These are phyloP conservation scores for Junonia oenone DNA, from an alignment of 2,888 invertebrate species.

Conservation along the genomic window DNA sequence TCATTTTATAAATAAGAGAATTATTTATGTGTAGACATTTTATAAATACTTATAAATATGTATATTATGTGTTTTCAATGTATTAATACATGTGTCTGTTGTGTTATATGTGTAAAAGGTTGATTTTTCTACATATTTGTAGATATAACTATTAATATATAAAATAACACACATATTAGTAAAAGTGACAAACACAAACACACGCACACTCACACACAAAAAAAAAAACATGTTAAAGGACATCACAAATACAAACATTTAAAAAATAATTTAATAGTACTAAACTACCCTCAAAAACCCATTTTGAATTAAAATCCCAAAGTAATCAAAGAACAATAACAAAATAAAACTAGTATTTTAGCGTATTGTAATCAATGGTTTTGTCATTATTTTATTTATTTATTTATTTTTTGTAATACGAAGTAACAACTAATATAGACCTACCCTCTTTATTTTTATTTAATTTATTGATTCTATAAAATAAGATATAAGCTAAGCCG, in stretches of 20 bases:
- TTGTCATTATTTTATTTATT: too few species aligned
- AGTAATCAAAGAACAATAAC: neutral
- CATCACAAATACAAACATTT: conserved; percentile 19
- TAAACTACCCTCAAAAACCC: neutral
- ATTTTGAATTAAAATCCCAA: neutral
- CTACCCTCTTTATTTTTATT: neutral
- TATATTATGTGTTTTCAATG: neutral
- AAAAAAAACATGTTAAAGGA: conserved; percentile 15
- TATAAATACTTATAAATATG: neutral
- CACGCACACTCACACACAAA: conserved; percentile 14
- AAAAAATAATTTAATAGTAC: too few species aligned
- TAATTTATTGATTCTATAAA: neutral
- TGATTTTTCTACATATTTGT: neutral
- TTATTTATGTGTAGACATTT: neutral
- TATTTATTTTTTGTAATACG: too few species aligned
- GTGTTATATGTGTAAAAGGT: neutral
- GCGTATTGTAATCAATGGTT: too few species aligned
- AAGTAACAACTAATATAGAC: too few species aligned
- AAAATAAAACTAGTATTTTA: too few species aligned
- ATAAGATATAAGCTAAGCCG: too few species aligned
- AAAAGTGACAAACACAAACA: conserved; percentile 20
- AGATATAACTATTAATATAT: conserved; percentile 8
- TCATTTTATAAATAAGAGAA: too few species aligned
- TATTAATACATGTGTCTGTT: neutral
- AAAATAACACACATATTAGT: conserved; percentile 17